Conservation (phyloP, 2,888 invertebrate genomes). For the Diloba caeruleocephala region DNA sequence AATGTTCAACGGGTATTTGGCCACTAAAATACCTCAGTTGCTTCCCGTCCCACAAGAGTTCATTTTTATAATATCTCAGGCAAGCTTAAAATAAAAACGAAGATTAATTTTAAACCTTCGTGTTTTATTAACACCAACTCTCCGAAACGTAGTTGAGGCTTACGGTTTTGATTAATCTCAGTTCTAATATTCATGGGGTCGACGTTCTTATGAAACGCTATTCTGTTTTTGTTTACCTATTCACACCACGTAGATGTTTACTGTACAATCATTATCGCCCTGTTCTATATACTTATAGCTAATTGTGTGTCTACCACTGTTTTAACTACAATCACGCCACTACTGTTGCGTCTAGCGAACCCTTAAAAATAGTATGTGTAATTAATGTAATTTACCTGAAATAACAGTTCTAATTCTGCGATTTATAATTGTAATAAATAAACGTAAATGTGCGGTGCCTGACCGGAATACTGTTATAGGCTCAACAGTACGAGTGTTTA, state of each 20-base stretch:
- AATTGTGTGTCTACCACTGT: conserved; percentile 1
- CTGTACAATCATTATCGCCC: conserved; percentile 14
- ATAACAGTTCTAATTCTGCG: conserved; percentile 19
- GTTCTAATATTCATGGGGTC: conserved; percentile 36
- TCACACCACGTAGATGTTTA: conserved; percentile 12
- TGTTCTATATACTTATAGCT: conserved; percentile 1
- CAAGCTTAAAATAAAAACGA: conserved; percentile 23
- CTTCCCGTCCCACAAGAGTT: conserved; percentile 1
- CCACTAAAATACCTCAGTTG: conserved; percentile 2
- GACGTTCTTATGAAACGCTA: conserved; percentile 9
- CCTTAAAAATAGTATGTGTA: conserved; percentile 5
- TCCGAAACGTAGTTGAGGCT: conserved; percentile 10
- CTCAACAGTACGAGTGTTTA: conserved; percentile 35
- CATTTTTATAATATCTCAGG: conserved; percentile 18
- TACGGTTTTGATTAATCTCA: conserved; percentile 26
- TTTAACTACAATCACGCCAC: conserved; percentile 18
- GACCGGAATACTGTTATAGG: conserved; percentile 39
- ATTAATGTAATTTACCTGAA: conserved; percentile 16
- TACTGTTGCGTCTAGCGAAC: conserved; percentile 8
- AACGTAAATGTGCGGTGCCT: conserved; percentile 35
- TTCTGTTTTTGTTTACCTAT: conserved; percentile 29
- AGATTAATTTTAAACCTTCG: conserved; percentile 23
- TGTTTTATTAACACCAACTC: conserved; percentile 19
- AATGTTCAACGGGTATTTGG: conserved; percentile 7
- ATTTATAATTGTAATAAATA: conserved; percentile 31